Evolutionary conservation across 2,113 vertebrate species (phyloP), one percentile per base, ranked within the genome.

Genomic region (Ceyx melanurus): DNA sequence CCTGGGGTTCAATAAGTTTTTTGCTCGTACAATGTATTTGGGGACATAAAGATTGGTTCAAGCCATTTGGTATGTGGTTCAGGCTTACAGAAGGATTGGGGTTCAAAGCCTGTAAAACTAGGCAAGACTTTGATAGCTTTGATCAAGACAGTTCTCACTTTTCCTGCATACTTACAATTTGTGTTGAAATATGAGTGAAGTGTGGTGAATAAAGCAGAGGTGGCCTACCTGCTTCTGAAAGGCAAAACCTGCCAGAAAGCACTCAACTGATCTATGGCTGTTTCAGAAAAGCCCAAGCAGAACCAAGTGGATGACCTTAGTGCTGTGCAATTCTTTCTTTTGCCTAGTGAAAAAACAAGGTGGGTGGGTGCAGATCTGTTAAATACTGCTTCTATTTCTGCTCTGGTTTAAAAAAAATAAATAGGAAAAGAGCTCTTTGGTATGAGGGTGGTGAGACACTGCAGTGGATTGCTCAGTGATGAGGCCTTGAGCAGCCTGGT

Each of bases 1-100:
- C 73, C 82, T 29, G 16, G 91, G 81, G 92, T 94, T 93, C 48
- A 94, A 46, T 85, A 92, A 92, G 48, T 57, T 82, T 83, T 81
- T 64, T 92, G 40, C 15, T 88, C 35, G 53, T 71, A 56, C 18
- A 64, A 16, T 4, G 0, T 67, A 74, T 50, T 33, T 78, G 15
- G 28, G 67, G 79, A 88, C 87, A 89, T 80, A 92, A 88, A 92
- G 23, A 23, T 35, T 89, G 61, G 48, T 51, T 70, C 40, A 50
- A 50, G 66, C 7, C 13, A 11, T 21, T 50, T 31, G 22, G 45
- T 31, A 33, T 16, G 19, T 4, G n/a, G 29, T 19, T 6, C 15
- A 54, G 35, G 33, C 40, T 90, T 46, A 56, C 51, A 70, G 66
- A 35, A 62, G 64, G 31, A 31, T 2, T 9, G 28, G 43, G 56